Conservation (phyloP, 2,113 vertebrate species). For the Crocuta crocuta region DNA sequence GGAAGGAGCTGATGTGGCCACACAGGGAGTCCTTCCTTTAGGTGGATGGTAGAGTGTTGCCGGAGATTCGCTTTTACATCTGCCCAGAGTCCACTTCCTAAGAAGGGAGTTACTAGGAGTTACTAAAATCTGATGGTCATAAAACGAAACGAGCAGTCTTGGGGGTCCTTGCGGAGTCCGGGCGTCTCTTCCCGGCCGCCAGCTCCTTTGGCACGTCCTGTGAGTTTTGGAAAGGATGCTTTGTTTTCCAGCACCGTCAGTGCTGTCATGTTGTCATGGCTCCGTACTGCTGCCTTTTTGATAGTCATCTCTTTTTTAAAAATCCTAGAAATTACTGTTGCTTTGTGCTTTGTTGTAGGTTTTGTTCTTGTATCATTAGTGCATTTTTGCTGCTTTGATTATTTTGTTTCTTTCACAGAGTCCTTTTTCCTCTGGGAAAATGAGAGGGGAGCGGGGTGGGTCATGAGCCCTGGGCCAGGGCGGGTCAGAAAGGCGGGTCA, state of each 20-base stretch:
- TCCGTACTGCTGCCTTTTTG: slow-evolving; percentile 26
- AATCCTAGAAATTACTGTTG: slow-evolving; percentile 1
- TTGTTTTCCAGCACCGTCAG: background rate
- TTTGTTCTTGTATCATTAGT: background rate
- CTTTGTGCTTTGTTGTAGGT: slow-evolving; percentile 12
- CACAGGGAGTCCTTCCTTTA: background rate
- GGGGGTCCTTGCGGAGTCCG: background rate
- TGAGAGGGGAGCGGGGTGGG: background rate
- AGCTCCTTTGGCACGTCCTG: background rate
- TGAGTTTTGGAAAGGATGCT: background rate
- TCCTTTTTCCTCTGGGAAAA: background rate
- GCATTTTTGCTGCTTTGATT: background rate
- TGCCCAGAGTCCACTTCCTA: background rate
- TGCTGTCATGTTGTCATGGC: background rate
- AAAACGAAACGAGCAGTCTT: rapidly evolving
- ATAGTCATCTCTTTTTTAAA: background rate
- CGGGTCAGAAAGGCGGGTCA: background rate
- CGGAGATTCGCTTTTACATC: background rate
- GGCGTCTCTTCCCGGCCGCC: background rate
- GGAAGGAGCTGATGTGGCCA: background rate
- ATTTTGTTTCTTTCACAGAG: background rate
- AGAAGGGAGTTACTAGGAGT: background rate
- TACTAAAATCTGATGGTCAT: background rate
- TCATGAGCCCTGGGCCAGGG: background rate
- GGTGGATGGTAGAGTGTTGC: background rate